These are phyloP conservation scores for Gambelia wislizenii DNA, from an alignment of 2,797 vertebrate genomes.

Conservation along the genomic window DNA sequence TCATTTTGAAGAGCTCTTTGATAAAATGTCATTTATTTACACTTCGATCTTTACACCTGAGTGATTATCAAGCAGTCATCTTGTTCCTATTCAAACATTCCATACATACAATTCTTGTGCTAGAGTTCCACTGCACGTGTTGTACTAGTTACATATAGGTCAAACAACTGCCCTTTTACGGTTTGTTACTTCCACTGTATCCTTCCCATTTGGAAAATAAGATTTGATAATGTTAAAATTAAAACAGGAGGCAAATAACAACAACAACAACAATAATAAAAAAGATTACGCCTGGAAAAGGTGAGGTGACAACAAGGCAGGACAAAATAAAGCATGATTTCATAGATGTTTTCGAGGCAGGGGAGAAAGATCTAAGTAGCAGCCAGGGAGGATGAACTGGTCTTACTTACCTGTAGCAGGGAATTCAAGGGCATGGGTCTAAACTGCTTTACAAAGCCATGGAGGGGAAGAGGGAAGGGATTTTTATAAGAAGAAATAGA, in stretches of 20 bases:
- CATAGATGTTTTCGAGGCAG: constrained; percentile 22
- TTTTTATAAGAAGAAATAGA: constrained; percentile 53
- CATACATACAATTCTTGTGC: constrained; percentile 74
- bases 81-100: constrained; percentile 79
- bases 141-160: constrained; percentile 67
- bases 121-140: constrained; percentile 59
- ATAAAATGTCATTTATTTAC: constrained; percentile 83
- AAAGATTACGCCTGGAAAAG: constrained; percentile 39
- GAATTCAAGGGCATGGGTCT: constrained; percentile 16
- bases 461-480: constrained; percentile 33
- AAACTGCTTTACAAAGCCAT: constrained; percentile 30
- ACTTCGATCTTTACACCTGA: constrained; percentile 82
- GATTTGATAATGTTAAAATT: background rate
- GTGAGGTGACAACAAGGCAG: constrained; percentile 42
- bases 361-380: background rate
- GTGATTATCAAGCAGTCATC: constrained; percentile 82
- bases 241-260: constrained; percentile 2
- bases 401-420: constrained; percentile 47
- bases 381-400: constrained; percentile 52
- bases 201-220: constrained; percentile 66
- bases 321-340: constrained; percentile 9
- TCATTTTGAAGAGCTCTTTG: constrained; percentile 78
- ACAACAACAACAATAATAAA: no score
- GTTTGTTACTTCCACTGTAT: constrained; percentile 57
- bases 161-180: constrained; percentile 57